Conservation (phyloP, 2,797 vertebrate genomes). For the Platalea minor region DNA sequence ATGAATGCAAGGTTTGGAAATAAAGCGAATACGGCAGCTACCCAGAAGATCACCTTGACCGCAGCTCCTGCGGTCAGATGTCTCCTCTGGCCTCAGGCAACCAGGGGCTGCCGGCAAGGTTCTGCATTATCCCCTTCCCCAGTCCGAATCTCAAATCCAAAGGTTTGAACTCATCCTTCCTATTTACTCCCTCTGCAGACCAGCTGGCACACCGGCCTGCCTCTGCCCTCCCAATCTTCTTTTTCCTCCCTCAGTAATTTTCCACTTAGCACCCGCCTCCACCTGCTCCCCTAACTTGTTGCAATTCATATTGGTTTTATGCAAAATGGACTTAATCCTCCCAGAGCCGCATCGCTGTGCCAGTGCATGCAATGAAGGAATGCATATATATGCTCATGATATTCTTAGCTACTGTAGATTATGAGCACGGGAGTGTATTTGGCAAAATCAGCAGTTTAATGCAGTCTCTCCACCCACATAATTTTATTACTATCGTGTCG, state of each 20-base stretch:
- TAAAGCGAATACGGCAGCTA: neutral
- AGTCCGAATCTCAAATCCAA: neutral
- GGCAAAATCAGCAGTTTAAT: neutral
- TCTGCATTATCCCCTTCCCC: neutral
- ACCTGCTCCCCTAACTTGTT: neutral
- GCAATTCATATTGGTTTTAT: neutral
- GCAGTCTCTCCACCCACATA: neutral
- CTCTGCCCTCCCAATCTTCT: neutral
- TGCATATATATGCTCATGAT: fast-evolving
- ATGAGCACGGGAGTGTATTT: neutral
- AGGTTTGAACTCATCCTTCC: neutral
- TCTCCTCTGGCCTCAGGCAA: neutral
- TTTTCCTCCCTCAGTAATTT: neutral
- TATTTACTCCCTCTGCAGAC: neutral
- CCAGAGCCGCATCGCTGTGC: neutral
- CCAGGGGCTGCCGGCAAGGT: neutral
- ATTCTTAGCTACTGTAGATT: neutral
- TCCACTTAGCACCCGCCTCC: neutral
- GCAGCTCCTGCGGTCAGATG: neutral
- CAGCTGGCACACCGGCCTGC: neutral
- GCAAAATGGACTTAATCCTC: neutral
- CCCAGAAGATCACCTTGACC: conserved; percentile 9
- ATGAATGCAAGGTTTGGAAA: neutral
- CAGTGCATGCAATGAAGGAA: neutral
- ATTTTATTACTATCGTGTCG: neutral